Base-by-base conservation (phyloP, 1,140 invertebrate species). In the Dufourea novaeangliae region DNA sequence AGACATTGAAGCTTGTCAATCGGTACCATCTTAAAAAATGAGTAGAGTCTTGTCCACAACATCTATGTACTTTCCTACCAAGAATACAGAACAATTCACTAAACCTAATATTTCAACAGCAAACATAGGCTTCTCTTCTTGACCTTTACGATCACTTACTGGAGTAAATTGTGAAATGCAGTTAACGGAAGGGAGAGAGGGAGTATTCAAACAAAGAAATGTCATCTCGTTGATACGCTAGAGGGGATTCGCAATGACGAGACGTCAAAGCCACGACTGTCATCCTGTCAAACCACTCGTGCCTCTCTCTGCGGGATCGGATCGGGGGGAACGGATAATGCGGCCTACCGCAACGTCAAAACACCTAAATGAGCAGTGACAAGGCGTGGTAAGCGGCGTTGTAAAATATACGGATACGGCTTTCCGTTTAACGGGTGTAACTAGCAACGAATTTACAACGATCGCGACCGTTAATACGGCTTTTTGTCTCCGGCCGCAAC, bases 311-410 rank as follows among this genome's bases (percentile, higher is more conserved):
- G 41, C 44, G 52, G 77, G 27, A 25, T 14, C 41, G 17, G 57
- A 32, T 27, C 64, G 66, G 59, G 80, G 52, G 52, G n/a, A n/a
- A 64, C 52, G 61, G 32, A 41, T 82, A 83, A 82, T 83, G 80
- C 64, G 75, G 75, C 75, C 25, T 44, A 41, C 81, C 81, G 37
- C 75, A 66, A 39, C 39, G 82, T 83, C 82, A 83, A 83, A 83
- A 78, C 64, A 69, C 44, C 29, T 67, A 74, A 78, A 83, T 17
- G 50, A 78, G 32, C 57, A 70, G 37, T 56, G 75, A 73, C 68
- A 64, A 59, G 39, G 25, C 32, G 39, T 20, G 17, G 17, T 12
- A n/a, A 25, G 39, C 25, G 32, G 25, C 34, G 14, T 11, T 22
- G 59, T 37, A 46, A 78, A 66, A 54, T 27, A 62, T 59, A 25